Evolutionary conservation across 2,797 vertebrate species (phyloP).

Genomic region (Pseudochirops cupreus): DNA sequence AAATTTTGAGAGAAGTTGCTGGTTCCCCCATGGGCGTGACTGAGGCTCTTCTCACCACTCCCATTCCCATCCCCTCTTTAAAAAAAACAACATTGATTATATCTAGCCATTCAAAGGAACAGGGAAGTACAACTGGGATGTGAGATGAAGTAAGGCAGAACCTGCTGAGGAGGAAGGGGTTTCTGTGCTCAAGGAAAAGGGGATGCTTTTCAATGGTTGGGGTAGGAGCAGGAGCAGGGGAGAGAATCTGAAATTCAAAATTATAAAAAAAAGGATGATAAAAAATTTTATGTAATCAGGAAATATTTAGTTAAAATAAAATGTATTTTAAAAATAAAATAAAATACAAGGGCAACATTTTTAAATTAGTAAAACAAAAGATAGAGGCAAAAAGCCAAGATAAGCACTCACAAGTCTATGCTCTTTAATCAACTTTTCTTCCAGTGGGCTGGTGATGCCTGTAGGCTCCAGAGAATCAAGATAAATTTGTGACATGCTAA

Average conservation of each 20-base stretch:
- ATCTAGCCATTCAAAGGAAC: too few relatives aligned
- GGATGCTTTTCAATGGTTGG: neutral
- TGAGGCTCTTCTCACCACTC: neutral
- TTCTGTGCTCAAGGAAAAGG: too few relatives aligned
- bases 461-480: neutral
- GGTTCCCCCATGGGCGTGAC: neutral
- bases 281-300: neutral
- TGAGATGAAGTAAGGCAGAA: too few relatives aligned
- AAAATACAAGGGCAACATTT: neutral
- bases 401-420: neutral
- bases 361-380: neutral
- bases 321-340: neutral
- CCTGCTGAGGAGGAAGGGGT: too few relatives aligned
- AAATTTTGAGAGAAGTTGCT: neutral
- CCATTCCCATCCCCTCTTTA: neutral
- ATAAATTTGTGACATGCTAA: neutral
- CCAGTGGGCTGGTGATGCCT: fast-evolving
- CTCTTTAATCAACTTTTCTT: neutral
- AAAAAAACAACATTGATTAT: too few relatives aligned
- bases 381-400: neutral
- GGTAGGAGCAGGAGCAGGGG: neutral
- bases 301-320: neutral
- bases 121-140: too few relatives aligned
- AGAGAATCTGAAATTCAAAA: neutral
- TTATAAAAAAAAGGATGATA: neutral